These are phyloP conservation scores for Amblyjoppa proteus DNA, from an alignment of 2,888 invertebrate species.

Conservation along the genomic window DNA sequence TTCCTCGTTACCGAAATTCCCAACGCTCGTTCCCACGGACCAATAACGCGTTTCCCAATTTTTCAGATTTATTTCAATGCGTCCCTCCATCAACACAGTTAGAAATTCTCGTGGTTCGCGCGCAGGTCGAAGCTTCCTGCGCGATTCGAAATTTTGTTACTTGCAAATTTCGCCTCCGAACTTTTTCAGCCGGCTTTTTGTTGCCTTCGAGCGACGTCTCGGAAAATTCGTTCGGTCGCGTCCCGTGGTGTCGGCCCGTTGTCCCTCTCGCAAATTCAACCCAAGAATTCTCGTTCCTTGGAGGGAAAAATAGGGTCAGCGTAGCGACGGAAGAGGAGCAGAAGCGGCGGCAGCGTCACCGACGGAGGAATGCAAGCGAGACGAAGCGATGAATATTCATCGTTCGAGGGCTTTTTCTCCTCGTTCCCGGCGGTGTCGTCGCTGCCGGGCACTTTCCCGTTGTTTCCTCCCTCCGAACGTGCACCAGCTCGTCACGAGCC, in stretches of 20 bases:
- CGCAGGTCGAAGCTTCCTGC: neutral
- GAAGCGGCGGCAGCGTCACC: slow-evolving; percentile 32
- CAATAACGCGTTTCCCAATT: neutral
- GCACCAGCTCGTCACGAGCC: slow-evolving; percentile 42
- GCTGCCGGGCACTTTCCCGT: slow-evolving; percentile 59
- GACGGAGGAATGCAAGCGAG: slow-evolving; percentile 74
- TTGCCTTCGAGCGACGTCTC: slow-evolving; percentile 7
- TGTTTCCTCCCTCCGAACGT: slow-evolving; percentile 57
- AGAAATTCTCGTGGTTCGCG: neutral
- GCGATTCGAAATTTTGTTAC: neutral
- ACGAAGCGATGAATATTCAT: slow-evolving; percentile 82
- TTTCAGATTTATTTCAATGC: neutral
- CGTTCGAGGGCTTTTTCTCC: slow-evolving; percentile 77
- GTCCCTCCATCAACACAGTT: neutral
- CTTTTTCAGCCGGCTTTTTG: slow-evolving; percentile 30
- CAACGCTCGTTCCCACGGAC: neutral
- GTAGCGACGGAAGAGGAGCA: slow-evolving; percentile 48
- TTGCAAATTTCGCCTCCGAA: neutral
- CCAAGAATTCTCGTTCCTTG: slow-evolving; percentile 38
- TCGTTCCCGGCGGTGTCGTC: slow-evolving; percentile 50
- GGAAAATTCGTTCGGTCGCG: slow-evolving; percentile 19
- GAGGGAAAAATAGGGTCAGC: slow-evolving; percentile 64
- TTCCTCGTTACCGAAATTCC: neutral
- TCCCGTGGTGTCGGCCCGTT: slow-evolving; percentile 10
- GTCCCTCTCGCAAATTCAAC: slow-evolving; percentile 40